Evolutionary conservation across 2,113 vertebrate species (phyloP).

Genomic region (Puma concolor): DNA sequence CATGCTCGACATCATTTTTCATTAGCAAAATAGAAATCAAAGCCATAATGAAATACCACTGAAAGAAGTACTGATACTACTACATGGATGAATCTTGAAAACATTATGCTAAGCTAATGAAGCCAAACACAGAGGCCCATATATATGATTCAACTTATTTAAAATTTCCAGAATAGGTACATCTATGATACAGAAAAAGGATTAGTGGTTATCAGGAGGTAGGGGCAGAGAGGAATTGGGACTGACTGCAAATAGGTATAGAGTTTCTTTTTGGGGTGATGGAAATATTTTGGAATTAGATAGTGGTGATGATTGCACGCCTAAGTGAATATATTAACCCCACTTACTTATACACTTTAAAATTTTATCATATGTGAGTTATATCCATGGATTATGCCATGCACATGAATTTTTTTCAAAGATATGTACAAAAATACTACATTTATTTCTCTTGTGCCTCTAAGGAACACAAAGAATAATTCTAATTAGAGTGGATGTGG

Average conservation of each 20-base stretch:
- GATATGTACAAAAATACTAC: neutral
- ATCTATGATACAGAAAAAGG: neutral
- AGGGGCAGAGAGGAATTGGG: neutral
- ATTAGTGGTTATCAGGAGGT: neutral
- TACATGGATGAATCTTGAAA: neutral
- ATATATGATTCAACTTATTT: neutral
- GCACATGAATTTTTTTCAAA: neutral
- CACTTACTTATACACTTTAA: neutral
- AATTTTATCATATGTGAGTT: neutral
- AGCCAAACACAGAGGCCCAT: neutral
- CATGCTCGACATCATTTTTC: neutral
- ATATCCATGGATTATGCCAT: neutral
- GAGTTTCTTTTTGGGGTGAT: neutral
- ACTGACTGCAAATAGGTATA: neutral
- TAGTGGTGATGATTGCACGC: neutral
- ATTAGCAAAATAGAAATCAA: neutral
- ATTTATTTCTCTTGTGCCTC: neutral
- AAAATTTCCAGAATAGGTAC: neutral
- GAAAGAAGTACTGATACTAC: neutral
- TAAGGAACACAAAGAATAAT: neutral
- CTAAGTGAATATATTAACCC: neutral
- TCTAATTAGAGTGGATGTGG: neutral
- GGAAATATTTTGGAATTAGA: neutral
- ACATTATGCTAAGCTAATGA: neutral
- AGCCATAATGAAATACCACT: neutral